Conservation (phyloP, 1,140 invertebrate species). For the Protaetia brevitarsis region DNA sequence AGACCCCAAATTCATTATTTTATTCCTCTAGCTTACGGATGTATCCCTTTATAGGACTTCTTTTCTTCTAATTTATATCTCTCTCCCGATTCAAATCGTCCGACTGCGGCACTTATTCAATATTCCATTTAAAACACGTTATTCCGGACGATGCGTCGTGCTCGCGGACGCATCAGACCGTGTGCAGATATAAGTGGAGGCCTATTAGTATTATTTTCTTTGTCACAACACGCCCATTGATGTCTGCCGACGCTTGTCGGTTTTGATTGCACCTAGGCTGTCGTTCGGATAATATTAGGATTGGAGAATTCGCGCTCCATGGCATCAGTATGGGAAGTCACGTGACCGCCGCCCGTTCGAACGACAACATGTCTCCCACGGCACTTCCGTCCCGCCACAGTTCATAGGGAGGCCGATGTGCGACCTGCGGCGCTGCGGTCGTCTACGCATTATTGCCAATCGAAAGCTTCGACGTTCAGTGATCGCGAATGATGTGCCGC, state of each 20-base stretch:
- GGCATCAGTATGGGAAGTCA: conserved; percentile 10
- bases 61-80: background rate
- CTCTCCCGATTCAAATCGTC: background rate
- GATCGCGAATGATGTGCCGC: background rate
- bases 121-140: conserved; percentile 9
- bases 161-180: background rate
- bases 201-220: conserved; percentile 15
- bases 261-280: conserved; percentile 8
- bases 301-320: conserved; percentile 10
- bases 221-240: conserved; percentile 17
- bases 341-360: background rate
- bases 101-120: background rate
- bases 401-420: background rate
- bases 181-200: conserved; percentile 14
- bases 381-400: background rate
- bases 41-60: background rate
- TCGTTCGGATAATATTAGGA: background rate
- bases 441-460: background rate
- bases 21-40: too few species aligned
- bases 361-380: conserved; percentile 12
- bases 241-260: conserved; percentile 1
- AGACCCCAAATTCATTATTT: too few species aligned
- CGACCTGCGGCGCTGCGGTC: background rate
- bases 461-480: background rate
- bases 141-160: background rate